Evolutionary conservation across 2,888 invertebrate species (phyloP).

Genomic region (Cistogaster globosa): DNA sequence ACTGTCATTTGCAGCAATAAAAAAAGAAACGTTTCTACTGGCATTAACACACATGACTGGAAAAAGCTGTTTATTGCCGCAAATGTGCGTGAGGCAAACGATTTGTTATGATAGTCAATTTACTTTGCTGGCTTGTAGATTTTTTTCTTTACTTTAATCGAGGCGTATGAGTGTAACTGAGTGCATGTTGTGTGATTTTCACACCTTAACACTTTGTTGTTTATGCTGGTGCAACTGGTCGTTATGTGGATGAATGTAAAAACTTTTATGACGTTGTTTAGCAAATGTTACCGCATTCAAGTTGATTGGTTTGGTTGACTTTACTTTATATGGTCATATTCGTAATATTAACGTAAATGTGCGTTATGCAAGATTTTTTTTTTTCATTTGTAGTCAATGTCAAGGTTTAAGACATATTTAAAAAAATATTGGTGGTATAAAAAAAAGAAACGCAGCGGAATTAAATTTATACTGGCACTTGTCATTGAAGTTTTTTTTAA

Average conservation of each 20-base stretch:
- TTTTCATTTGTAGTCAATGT: conserved; percentile 24
- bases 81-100: conserved; percentile 64
- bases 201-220: conserved; percentile 40
- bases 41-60: conserved; percentile 9
- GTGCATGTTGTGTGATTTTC: conserved; percentile 54
- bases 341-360: conserved; percentile 39
- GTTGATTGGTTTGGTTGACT: conserved; percentile 45
- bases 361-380: conserved; percentile 13
- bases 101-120: conserved; percentile 59
- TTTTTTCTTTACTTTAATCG: conserved; percentile 1
- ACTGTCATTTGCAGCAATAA: background rate
- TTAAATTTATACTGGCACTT: background rate
- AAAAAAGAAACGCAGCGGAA: background rate
- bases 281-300: conserved; percentile 23
- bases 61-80: conserved; percentile 47
- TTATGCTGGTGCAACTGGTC: background rate
- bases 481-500: background rate
- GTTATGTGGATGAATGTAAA: conserved; percentile 12
- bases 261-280: conserved; percentile 44
- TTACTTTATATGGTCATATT: conserved; percentile 37
- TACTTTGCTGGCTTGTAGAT: conserved; percentile 32
- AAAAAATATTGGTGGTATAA: background rate
- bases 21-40: no score
- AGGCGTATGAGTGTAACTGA: conserved; percentile 33
- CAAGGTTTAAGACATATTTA: conserved; percentile 51